Conservation (phyloP, 1,140 invertebrate genomes). For the Teleopsis dalmanni region DNA sequence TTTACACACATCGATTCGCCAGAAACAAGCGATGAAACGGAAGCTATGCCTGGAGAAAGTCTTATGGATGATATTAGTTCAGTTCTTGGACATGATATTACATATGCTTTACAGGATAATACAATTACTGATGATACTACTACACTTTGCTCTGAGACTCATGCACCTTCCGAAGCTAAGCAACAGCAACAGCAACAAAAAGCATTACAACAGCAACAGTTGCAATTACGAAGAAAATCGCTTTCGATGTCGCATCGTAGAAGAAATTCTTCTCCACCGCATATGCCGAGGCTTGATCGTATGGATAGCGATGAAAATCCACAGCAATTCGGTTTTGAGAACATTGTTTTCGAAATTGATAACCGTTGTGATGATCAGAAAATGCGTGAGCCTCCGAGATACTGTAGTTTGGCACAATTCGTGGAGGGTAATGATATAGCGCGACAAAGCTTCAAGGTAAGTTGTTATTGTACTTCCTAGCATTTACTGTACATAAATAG, state of each 20-base stretch:
- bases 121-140: conserved; percentile 60
- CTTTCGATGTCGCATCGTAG: conserved; percentile 16
- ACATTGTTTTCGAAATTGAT: conserved; percentile 55
- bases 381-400: conserved; percentile 51
- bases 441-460: conserved; percentile 61
- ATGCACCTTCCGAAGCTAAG: conserved; percentile 37
- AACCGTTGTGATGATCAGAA: conserved; percentile 50
- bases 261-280: conserved; percentile 44
- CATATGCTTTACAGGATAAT: conserved; percentile 56
- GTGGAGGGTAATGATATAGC: conserved; percentile 63
- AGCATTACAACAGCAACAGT: conserved; percentile 22
- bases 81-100: conserved; percentile 59
- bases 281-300: conserved; percentile 19
- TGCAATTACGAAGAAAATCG: conserved; percentile 35
- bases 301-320: conserved; percentile 47
- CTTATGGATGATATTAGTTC: conserved; percentile 70
- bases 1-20: conserved; percentile 75
- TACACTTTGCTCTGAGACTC: conserved; percentile 51
- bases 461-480: conserved; percentile 11
- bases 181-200: conserved; percentile 22
- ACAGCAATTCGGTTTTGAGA: conserved; percentile 60
- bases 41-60: conserved; percentile 63
- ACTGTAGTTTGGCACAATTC: conserved; percentile 52
- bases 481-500: no score
- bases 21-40: conserved; percentile 66